These are phyloP conservation scores for Cephalopholis sonnerati DNA, from an alignment of 2,113 vertebrate genomes.

Conservation along the genomic window DNA sequence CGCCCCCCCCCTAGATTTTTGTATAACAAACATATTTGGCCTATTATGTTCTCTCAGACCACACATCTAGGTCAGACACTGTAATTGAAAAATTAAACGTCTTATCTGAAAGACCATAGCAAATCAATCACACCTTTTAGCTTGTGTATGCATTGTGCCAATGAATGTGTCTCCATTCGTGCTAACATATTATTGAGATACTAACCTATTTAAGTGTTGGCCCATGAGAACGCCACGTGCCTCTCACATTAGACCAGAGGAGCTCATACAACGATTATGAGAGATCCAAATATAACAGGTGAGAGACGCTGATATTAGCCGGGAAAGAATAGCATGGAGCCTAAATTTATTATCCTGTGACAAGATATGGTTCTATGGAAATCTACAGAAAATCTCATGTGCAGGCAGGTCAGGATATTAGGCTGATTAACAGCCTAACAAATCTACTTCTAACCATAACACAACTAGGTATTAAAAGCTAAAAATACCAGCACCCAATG, in stretches of 20 bases:
- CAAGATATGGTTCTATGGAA: not conserved
- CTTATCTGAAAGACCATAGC: not conserved
- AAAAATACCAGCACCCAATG: not conserved
- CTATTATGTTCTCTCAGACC: not conserved
- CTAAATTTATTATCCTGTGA: not conserved
- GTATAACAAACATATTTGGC: not conserved
- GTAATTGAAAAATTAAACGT: not conserved
- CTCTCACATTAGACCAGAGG: not conserved
- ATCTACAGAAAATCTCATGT: not conserved
- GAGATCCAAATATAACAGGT: not conserved
- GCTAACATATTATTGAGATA: not conserved
- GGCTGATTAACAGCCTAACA: not conserved
- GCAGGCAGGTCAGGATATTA: not conserved
- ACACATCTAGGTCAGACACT: not conserved
- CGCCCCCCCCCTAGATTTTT: not conserved
- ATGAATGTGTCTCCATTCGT: not conserved
- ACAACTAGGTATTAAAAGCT: not conserved
- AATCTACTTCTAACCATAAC: not conserved
- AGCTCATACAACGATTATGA: not conserved
- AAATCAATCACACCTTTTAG: not conserved
- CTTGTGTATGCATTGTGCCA: not conserved
- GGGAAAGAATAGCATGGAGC: not conserved
- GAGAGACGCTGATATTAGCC: not conserved
- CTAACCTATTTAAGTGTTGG: not conserved
- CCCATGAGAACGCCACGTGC: not conserved